Conservation (phyloP, 2,888 invertebrate species). For the Drosophila anomalipes region DNA sequence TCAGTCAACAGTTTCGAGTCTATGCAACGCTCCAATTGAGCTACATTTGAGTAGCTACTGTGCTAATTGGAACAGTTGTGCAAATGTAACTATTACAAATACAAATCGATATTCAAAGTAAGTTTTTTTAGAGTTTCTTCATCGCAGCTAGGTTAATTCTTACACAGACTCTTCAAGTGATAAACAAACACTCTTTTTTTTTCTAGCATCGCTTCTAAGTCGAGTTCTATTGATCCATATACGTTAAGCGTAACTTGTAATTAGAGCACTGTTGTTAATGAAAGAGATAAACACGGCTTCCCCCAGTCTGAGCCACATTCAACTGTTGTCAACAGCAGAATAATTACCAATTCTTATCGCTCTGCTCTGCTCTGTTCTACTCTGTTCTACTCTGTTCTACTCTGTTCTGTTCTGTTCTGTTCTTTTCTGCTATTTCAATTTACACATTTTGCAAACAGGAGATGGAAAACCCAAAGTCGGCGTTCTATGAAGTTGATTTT, state of each 20-base stretch:
- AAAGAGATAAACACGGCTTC: slow-evolving; percentile 45
- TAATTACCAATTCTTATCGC: slow-evolving; percentile 70
- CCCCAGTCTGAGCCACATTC: slow-evolving; percentile 15
- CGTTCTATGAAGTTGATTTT: slow-evolving; percentile 56
- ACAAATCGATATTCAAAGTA: not conserved
- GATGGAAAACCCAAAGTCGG: slow-evolving; percentile 46
- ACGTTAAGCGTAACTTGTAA: slow-evolving; percentile 10
- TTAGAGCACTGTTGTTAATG: slow-evolving; percentile 57
- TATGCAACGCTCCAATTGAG: slow-evolving; percentile 23
- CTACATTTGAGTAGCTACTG: slow-evolving; percentile 36
- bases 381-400: not conserved
- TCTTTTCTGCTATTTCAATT: slow-evolving; percentile 54
- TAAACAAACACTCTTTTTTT: not conserved
- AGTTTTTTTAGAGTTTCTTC: not conserved
- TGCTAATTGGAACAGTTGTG: not conserved
- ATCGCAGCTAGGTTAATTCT: not conserved
- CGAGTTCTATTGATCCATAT: slow-evolving; percentile 26
- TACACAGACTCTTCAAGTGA: not conserved
- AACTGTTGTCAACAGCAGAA: slow-evolving; percentile 19
- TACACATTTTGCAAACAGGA: slow-evolving; percentile 51
- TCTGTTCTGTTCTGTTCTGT: not conserved
- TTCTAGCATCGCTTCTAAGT: not conserved
- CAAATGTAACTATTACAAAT: not conserved
- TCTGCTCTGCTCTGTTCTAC: not conserved
- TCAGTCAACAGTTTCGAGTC: not conserved